A percentile compares a stretch with the other conserved stretches of the same genome.
Conservation (phyloP, 2,113 vertebrate genomes). For the Misgurnus mizolepis region DNA sequence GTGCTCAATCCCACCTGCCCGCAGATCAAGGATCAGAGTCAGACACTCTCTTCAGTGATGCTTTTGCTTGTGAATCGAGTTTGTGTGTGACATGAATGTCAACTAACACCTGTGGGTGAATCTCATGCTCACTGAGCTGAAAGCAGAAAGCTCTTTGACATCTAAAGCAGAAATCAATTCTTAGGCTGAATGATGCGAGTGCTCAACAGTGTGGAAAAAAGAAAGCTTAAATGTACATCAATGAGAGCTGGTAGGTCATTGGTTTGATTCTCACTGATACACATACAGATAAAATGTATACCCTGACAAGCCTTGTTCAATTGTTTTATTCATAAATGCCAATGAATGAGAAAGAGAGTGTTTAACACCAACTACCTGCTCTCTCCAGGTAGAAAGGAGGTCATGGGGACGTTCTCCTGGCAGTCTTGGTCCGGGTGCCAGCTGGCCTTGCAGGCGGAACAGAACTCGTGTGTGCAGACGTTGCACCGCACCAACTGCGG, state of each 20-base stretch:
- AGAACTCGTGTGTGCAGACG: conserved; percentile 91
- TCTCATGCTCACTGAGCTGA: conserved; percentile 5
- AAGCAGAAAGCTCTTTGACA: neutral
- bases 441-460: conserved; percentile 91
- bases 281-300: no score
- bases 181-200: neutral
- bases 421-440: conserved; percentile 96
- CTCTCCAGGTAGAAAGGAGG: conserved; percentile 91
- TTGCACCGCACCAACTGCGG: conserved; percentile 91
- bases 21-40: conserved; percentile 20
- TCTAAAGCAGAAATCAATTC: neutral
- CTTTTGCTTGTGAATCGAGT: conserved; percentile 2
- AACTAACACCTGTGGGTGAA: conserved; percentile 29
- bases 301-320: no score
- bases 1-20: conserved; percentile 5
- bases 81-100: conserved; percentile 25
- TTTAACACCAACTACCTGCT: conserved; percentile 77
- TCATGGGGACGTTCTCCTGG: conserved; percentile 85
- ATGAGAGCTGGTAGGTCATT: no score
- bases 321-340: no score
- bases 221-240: neutral
- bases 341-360: no score
- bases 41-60: conserved; percentile 1
- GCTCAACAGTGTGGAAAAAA: conserved; percentile 7
- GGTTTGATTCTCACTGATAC: no score